These are phyloP conservation scores for Ivindomyrus marchei DNA, from an alignment of 2,113 vertebrate genomes.

Conservation along the genomic window DNA sequence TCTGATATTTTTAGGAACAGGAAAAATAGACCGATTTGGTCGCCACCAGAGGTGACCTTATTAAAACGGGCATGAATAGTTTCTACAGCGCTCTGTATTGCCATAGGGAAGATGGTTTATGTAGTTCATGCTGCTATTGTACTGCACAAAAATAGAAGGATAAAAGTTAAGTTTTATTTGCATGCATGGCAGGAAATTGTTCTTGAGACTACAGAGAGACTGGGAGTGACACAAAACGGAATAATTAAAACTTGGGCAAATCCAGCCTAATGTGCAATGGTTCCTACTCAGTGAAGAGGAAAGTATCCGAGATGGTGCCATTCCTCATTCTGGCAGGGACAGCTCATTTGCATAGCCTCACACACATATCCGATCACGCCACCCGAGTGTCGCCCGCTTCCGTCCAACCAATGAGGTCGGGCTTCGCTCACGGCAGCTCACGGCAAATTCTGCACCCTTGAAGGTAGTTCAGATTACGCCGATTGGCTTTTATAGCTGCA, in stretches of 20 bases:
- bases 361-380: slow-evolving; percentile 31
- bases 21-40: not conserved
- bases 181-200: slow-evolving; percentile 33
- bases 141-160: slow-evolving; percentile 28
- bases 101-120: not conserved
- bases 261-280: slow-evolving; percentile 39
- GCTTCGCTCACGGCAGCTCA: slow-evolving; percentile 15
- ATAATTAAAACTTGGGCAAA: slow-evolving; percentile 60
- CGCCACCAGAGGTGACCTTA: not conserved
- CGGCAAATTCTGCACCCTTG: not conserved
- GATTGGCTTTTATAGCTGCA: not conserved
- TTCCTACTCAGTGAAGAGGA: slow-evolving; percentile 36
- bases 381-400: slow-evolving; percentile 12
- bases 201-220: slow-evolving; percentile 64
- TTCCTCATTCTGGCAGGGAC: slow-evolving; percentile 26
- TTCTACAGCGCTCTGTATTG: not conserved
- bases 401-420: slow-evolving; percentile 29
- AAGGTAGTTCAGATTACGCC: not conserved
- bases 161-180: slow-evolving; percentile 44
- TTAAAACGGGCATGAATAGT: not conserved
- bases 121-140: not conserved
- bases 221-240: slow-evolving; percentile 46
- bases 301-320: slow-evolving; percentile 39
- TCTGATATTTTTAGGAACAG: not conserved
- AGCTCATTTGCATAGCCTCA: slow-evolving; percentile 25